Base-by-base conservation (phyloP, 2,797 vertebrate species). In the Aplochiton taeniatus region DNA sequence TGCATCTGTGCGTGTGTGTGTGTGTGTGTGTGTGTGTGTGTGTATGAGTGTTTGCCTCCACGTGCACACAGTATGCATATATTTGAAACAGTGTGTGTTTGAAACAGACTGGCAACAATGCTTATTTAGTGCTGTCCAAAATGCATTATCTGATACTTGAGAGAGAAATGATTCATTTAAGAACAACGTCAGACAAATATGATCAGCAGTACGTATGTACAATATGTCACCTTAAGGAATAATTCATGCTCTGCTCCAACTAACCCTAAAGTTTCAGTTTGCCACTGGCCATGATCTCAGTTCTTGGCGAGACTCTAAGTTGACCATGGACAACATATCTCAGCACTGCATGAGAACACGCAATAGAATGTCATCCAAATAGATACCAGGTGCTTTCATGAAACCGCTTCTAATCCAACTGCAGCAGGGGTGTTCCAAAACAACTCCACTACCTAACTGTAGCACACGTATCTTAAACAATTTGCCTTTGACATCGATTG, bases 321-420 rank as follows among this genome's bases (percentile, higher is more conserved):
- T 51, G 54, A 74, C 62, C 60, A 52, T 63, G 63, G 75, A 83
- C 70, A 79, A 31, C 53, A 59, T 17, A 69, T 49, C 55, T 83
- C 57, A 77, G 68, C 62, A 63, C 74, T 75, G 72, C 73, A 79
- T 73, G 85, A 77, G 19, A 16, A 83, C 80, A 85, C 69, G 83
- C 80, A 83, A 82, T 80, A 85, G 69, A 69, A 79, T 85, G 65
- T 44, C 41, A 44, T 74, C 62, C 65, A 83, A 87, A 91, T 89
- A 76, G 74, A 80, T 83, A 78, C 81, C 88, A 89, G 86, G 84
- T 91, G 87, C 66, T 85, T 88, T 77, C 84, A 85, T 54, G 11
- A 44, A 63, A 67, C 0, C 6, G 19, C 52, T 72, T 68, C 10
- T 80, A 69, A 72, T 81, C 76, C 54, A 74, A 44, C 31, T 44